Percentiles rank a stretch among this genome's conserved stretches.
These are phyloP conservation scores for Meganola albula DNA, from an alignment of 2,888 invertebrate genomes.

Conservation along the genomic window DNA sequence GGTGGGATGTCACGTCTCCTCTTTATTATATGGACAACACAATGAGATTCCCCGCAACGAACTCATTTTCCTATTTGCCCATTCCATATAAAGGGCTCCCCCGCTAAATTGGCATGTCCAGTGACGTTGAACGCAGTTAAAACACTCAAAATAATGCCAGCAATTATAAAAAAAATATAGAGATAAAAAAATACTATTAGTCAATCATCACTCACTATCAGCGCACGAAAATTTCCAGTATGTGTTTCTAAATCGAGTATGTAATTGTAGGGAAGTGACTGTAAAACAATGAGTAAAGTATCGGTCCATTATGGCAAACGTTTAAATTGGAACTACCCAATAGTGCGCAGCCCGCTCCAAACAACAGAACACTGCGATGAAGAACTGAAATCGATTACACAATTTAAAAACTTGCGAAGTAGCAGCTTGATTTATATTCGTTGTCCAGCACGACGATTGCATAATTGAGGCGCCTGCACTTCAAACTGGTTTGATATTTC, in stretches of 20 bases:
- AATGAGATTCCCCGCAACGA: conserved; percentile 41
- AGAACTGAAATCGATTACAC: conserved; percentile 43
- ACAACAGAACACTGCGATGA: conserved; percentile 27
- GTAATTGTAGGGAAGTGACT: conserved; percentile 13
- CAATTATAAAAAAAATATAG: too few relatives aligned
- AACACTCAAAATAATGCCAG: too few relatives aligned
- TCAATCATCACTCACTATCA: too few relatives aligned
- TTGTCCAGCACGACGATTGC: conserved; percentile 44
- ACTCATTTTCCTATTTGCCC: conserved; percentile 40
- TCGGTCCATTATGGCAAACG: conserved; percentile 26
- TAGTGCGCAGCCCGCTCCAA: conserved; percentile 18
- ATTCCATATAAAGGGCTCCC: conserved; percentile 15
- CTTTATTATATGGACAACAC: conserved; percentile 39
- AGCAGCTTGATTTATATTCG: conserved; percentile 44
- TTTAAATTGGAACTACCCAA: conserved; percentile 24
- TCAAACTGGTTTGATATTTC: conserved; percentile 56
- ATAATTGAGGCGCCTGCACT: conserved; percentile 60
- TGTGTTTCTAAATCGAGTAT: conserved; percentile 21
- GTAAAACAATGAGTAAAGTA: conserved; percentile 24
- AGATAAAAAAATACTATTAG: too few relatives aligned
- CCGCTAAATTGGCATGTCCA: conserved; percentile 8
- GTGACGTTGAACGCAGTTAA: conserved; percentile 14
- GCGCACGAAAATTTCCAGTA: too few relatives aligned
- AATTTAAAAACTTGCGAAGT: conserved; percentile 29
- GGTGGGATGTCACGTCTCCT: conserved; percentile 53